Base-by-base conservation (phyloP, 2,797 vertebrate species). In the Lutra lutra region DNA sequence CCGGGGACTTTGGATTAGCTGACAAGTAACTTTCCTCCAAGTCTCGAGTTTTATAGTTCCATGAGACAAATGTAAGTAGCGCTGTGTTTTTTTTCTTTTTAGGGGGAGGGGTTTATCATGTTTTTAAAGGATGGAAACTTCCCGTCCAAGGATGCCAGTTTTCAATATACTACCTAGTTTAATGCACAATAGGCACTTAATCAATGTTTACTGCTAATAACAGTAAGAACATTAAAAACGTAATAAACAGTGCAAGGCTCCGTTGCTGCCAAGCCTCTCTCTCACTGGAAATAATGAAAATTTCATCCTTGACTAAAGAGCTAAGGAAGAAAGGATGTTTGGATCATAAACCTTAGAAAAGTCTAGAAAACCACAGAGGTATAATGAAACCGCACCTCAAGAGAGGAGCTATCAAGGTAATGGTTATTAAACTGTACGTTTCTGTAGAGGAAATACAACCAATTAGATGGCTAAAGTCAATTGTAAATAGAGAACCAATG, bases 331-430 rank as follows among this genome's bases (percentile, higher is more conserved):
- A 83, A 95, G 56, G 35, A 89, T 96, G 48, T 85, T 86, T 93
- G 95, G 82, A 56, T 97, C 93, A 95, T 97, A 97, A 97, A 97
- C 48, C 68, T 91, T 80, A 87, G 66, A 29, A 68, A 92, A 84
- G 27, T 79, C 5, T 56, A 38, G 18, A 38, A 97, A 98, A 82
- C 21, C 82, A 94, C 91, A 95, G 27, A 68, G 82, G 77, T 77
- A 17, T 70, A 95, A 97, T 97, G 84, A 97, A 97, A 87, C 8
- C 72, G 9, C 35, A 51, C 80, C 12, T 12, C 54, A 85, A 51
- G 82, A 94, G 60, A 93, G 62, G 79, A 89, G n/a, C 82, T 84
- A 72, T 96, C 48, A 96, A 89, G 82, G 77, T 84, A 89, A 96
- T 80, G 25, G 7, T 79, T 90, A 90, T 94, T 93, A 96, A 96